Conservation (phyloP, 2,797 vertebrate species). For the Sebastiscus tertius region DNA sequence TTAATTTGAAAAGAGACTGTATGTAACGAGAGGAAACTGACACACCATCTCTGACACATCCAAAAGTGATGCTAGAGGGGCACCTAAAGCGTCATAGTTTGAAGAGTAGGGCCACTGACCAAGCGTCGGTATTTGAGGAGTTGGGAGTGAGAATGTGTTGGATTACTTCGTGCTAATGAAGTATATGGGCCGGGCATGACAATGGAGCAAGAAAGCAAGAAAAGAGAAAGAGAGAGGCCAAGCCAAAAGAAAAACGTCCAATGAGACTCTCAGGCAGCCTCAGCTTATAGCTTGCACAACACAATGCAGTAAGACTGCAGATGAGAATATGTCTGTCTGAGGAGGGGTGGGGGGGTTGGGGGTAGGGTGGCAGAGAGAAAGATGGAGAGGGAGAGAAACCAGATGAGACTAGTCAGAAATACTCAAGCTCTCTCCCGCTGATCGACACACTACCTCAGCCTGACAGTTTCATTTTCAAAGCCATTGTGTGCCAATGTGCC, state of each 20-base stretch:
- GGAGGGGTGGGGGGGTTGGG: background rate
- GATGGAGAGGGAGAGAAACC: constrained; percentile 60
- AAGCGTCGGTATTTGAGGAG: background rate
- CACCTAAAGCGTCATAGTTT: background rate
- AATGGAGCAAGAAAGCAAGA: background rate
- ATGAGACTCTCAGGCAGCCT: constrained; percentile 22
- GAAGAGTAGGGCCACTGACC: background rate
- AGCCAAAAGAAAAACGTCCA: constrained; percentile 33
- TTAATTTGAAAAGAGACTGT: no score
- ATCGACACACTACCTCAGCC: constrained; percentile 59
- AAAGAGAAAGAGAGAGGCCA: constrained; percentile 8
- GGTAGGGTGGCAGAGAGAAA: constrained; percentile 21
- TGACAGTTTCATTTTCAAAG: constrained; percentile 69
- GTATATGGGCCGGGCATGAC: background rate
- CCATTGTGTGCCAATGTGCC: constrained; percentile 51
- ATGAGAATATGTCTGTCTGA: constrained; percentile 56
- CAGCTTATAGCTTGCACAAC: constrained; percentile 43
- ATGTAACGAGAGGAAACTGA: no score
- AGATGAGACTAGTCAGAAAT: constrained; percentile 68
- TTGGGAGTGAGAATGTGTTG: background rate
- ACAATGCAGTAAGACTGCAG: constrained; percentile 68
- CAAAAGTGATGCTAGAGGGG: background rate
- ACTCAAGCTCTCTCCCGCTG: constrained; percentile 47
- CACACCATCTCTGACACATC: background rate
- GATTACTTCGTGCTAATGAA: constrained; percentile 16